Evolutionary conservation across 1,140 invertebrate species (phyloP), one percentile per base, ranked within the genome.

Genomic region (Calycopis cecrops): DNA sequence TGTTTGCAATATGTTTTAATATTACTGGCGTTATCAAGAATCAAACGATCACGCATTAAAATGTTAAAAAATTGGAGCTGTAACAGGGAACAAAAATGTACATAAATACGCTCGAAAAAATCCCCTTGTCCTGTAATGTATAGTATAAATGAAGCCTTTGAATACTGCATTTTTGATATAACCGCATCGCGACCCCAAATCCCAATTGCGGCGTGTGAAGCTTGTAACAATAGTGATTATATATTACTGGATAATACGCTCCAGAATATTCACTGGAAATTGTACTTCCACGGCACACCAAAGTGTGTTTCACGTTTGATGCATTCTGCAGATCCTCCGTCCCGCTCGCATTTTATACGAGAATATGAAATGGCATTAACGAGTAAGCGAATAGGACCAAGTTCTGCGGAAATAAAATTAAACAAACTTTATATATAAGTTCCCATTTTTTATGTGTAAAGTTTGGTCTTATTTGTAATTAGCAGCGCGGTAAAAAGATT

Each of bases 121-220:
- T n/a, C n/a, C n/a, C n/a, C n/a, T n/a, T n/a, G n/a, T n/a, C n/a
- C n/a, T n/a, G n/a, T n/a, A n/a, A n/a, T n/a, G n/a, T n/a, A n/a
- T n/a, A n/a, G n/a, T n/a, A 28, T 28, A 28, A 28, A 28, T 28
- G 21, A 28, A 28, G 6, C 21, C 21, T 28, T 3, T 17, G 40
- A 14, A 17, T 9, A 16, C 40, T 44, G 40, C 8, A 44, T 44
- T 16, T 44, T 44, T 44, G 17, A 44, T 44, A 44, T 9, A 44
- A 44, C 40, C 40, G 9, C 40, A 17, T 10, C 16, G 14, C 40
- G 40, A 17, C 14, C 9, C n/a, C 21, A 6, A 28, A 28, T 28
- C 21, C 21, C 21, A 28, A 28, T 28, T 2, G 21, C 21, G 21
- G 21, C 21, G 21, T 28, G 21, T 6, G 21, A 6, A 28, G 3